These are phyloP conservation scores for Chiloscyllium punctatum DNA, from an alignment of 2,797 vertebrate species.

Conservation along the genomic window DNA sequence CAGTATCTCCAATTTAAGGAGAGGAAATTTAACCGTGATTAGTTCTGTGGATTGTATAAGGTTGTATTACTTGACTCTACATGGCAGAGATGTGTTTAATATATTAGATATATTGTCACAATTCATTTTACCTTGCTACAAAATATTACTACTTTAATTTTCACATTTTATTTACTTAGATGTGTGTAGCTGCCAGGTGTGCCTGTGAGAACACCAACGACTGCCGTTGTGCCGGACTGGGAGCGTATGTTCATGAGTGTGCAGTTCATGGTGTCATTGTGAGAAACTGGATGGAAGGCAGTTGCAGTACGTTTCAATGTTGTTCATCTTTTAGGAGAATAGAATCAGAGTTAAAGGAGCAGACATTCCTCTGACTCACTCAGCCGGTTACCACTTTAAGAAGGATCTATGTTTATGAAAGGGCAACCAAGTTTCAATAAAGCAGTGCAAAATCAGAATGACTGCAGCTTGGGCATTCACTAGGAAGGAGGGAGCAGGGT, in stretches of 20 bases:
- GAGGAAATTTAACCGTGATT: not conserved
- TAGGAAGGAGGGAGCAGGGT: not conserved
- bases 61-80: not conserved
- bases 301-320: conserved; percentile 52
- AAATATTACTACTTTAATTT: not conserved
- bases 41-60: not conserved
- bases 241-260: conserved; percentile 61
- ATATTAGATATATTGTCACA: not conserved
- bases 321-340: not conserved
- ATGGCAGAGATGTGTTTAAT: not conserved
- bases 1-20: not conserved
- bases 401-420: not conserved
- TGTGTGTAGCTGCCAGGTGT: conserved; percentile 50
- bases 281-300: conserved; percentile 54
- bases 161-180: conserved; percentile 46
- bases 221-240: conserved; percentile 54
- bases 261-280: conserved; percentile 48
- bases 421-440: not conserved
- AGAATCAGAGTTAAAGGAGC: not conserved
- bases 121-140: not conserved
- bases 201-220: conserved; percentile 46
- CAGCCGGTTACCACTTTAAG: not conserved
- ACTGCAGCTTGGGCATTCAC: not conserved
- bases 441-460: not conserved
- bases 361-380: not conserved